These are phyloP conservation scores for Drosophila mulleri DNA, from an alignment of 2,888 invertebrate genomes.

Conservation along the genomic window DNA sequence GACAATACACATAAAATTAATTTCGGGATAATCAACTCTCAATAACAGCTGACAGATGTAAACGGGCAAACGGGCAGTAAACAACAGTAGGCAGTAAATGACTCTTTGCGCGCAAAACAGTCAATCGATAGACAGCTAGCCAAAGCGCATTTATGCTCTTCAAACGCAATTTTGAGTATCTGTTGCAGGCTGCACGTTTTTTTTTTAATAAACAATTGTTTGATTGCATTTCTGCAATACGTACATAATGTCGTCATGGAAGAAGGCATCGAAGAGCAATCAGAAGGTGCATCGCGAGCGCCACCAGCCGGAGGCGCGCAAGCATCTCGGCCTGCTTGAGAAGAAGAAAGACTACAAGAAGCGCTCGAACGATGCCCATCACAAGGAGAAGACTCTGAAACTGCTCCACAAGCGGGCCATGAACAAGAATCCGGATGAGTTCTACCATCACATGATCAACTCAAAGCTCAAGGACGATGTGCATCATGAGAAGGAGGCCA, in stretches of 20 bases:
- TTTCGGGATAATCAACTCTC: not conserved
- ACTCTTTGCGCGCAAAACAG: not conserved
- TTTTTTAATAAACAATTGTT: constrained; percentile 29
- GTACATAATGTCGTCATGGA: constrained; percentile 94
- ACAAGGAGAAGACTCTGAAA: constrained; percentile 93
- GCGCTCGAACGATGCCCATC: constrained; percentile 92
- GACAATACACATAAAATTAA: not conserved
- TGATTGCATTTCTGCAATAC: too few relatives aligned
- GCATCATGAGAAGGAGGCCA: constrained; percentile 90
- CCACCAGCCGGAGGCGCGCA: constrained; percentile 92
- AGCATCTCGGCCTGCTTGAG: constrained; percentile 92
- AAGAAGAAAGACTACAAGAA: constrained; percentile 95
- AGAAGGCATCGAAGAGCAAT: constrained; percentile 93
- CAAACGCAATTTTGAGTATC: not conserved
- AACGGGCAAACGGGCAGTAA: not conserved
- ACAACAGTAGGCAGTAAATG: not conserved
- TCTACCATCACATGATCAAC: constrained; percentile 98
- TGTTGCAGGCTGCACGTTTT: constrained; percentile 28
- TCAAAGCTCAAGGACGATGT: constrained; percentile 89
- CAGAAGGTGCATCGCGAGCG: constrained; percentile 94
- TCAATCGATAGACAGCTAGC: not conserved
- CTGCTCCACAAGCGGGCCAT: constrained; percentile 92
- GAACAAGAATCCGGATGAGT: constrained; percentile 99
- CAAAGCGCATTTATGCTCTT: not conserved
- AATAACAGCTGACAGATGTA: not conserved